Percentiles rank a stretch among this genome's conserved stretches.
phyloP scores from a whole-genome alignment of 2,888 invertebrate genomes.

The Cephonodes hylas region DNA sequence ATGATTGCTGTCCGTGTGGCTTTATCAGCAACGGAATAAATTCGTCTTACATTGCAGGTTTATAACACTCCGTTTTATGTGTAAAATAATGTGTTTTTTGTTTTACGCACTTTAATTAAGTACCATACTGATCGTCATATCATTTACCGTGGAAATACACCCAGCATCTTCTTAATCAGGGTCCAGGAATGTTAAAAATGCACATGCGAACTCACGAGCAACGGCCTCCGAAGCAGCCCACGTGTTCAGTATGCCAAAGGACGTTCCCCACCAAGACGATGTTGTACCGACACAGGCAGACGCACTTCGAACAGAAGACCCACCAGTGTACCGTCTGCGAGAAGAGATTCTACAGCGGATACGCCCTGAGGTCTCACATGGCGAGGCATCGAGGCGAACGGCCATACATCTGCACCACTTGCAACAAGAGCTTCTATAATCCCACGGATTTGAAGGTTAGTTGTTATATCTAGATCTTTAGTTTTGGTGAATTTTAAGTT shows the following conservation, averaged over 20 bases:
- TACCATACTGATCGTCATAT: too few relatives aligned
- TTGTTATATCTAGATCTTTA: background rate
- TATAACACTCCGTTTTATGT: too few relatives aligned
- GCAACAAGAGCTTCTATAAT: slow-evolving; percentile 80
- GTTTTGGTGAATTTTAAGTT: too few relatives aligned
- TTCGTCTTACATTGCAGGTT: too few relatives aligned
- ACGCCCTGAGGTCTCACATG: slow-evolving; percentile 76
- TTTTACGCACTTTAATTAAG: too few relatives aligned
- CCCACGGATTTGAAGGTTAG: slow-evolving; percentile 81
- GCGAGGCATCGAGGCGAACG: slow-evolving; percentile 75
- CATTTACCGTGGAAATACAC: background rate
- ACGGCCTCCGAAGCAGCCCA: slow-evolving; percentile 80
- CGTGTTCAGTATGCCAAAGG: slow-evolving; percentile 82
- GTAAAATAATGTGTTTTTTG: too few relatives aligned
- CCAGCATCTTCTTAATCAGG: slow-evolving; percentile 42
- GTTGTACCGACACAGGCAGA: slow-evolving; percentile 82
- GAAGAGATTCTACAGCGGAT: slow-evolving; percentile 74
- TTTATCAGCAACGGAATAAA: too few relatives aligned
- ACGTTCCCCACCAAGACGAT: slow-evolving; percentile 82
- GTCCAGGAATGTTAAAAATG: slow-evolving; percentile 84
- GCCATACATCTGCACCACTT: slow-evolving; percentile 79
- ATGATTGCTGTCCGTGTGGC: too few relatives aligned
- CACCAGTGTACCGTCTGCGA: slow-evolving; percentile 76
- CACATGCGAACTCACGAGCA: slow-evolving; percentile 84
- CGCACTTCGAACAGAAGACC: slow-evolving; percentile 81